Evolutionary conservation across 1,140 invertebrate genomes (phyloP).

Genomic region (Diuraphis noxia): DNA sequence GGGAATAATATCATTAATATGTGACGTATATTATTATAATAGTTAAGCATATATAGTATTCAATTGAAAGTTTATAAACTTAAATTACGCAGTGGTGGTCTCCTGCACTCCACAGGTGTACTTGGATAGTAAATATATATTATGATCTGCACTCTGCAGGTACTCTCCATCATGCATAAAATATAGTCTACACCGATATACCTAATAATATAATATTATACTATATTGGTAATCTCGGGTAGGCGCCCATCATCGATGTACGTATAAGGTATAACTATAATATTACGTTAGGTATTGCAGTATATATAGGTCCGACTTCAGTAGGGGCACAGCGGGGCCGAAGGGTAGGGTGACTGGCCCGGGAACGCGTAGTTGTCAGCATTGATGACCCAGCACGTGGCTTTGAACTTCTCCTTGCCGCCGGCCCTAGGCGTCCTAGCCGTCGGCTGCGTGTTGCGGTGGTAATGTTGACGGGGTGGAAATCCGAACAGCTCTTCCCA

Average conservation of each 20-base stretch:
- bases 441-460: background rate
- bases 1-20: background rate
- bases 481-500: slow-evolving; percentile 44
- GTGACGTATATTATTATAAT: background rate
- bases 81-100: background rate
- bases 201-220: too few species aligned
- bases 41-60: too few species aligned
- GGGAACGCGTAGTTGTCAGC: slow-evolving; percentile 59
- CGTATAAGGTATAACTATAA: background rate
- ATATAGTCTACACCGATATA: background rate
- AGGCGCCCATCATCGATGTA: background rate
- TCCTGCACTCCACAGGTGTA: background rate
- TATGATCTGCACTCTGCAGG: background rate
- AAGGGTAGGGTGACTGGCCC: slow-evolving; percentile 58
- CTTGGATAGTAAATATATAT: background rate
- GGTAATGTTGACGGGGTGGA: background rate
- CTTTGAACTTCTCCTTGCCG: slow-evolving; percentile 58
- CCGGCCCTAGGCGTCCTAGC: background rate
- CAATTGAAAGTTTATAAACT: too few species aligned
- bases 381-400: slow-evolving; percentile 58
- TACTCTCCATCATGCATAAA: background rate
- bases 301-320: slow-evolving; percentile 33
- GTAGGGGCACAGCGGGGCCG: slow-evolving; percentile 59
- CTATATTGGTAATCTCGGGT: background rate
- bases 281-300: background rate